A percentile compares a stretch with the other conserved stretches of the same genome.
Evolutionary conservation across 2,113 vertebrate genomes (phyloP).

Genomic region (Sprattus sprattus): DNA sequence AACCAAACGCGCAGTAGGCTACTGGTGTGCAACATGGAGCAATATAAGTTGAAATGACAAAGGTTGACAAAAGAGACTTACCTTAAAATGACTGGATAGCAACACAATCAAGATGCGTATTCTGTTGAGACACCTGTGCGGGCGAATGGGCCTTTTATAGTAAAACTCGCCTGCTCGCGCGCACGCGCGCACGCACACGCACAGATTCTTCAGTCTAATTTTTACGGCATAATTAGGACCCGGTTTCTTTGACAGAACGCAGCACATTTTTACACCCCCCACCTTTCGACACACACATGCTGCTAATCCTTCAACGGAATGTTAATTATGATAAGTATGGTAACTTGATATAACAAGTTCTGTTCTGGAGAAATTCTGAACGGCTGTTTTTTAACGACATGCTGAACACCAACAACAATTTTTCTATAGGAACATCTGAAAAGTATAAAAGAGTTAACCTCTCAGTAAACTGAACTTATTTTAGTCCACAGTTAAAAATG

Average conservation of each 20-base stretch:
- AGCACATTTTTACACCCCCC: background rate
- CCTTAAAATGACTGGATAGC: slow-evolving; percentile 38
- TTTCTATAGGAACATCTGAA: background rate
- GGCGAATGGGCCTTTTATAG: background rate
- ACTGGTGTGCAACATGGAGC: background rate
- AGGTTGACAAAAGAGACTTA: slow-evolving; percentile 32
- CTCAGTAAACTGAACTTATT: background rate
- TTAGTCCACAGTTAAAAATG: background rate
- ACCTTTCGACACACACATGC: background rate
- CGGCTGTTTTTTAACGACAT: background rate
- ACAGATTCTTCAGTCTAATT: background rate
- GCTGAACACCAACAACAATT: too few species aligned
- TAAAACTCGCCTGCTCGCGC: background rate
- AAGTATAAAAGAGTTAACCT: background rate
- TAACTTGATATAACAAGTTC: slow-evolving; percentile 17
- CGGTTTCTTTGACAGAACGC: background rate
- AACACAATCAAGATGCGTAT: slow-evolving; percentile 28
- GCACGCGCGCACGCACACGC: slow-evolving; percentile 26
- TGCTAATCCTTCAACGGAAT: slow-evolving; percentile 38
- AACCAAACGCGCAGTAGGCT: background rate
- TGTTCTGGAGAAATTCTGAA: background rate
- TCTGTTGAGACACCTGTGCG: slow-evolving; percentile 31
- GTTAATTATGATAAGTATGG: slow-evolving; percentile 21
- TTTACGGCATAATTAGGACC: slow-evolving; percentile 2
- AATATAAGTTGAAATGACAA: slow-evolving; percentile 16